phyloP scores from a whole-genome alignment of 2,113 vertebrate species.

The Bolborhynchus lineola region DNA sequence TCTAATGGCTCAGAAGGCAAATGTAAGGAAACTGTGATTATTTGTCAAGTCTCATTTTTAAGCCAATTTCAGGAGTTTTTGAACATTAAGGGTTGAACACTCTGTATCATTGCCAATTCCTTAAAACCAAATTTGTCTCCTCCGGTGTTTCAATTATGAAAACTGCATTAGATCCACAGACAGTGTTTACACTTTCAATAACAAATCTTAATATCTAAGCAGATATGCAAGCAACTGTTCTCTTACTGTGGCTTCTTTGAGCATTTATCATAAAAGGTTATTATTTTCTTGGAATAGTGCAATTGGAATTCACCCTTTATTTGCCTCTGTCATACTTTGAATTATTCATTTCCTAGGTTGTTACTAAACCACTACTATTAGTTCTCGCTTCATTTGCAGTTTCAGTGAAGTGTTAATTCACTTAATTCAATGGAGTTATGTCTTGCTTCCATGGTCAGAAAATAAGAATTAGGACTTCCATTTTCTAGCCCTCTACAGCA shows the following conservation, averaged over 20 bases:
- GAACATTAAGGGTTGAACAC: background rate
- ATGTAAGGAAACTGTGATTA: background rate
- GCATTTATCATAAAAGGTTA: background rate
- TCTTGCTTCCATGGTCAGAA: background rate
- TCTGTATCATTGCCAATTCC: background rate
- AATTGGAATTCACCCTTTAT: background rate
- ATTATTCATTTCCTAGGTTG: background rate
- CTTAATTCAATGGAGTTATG: background rate
- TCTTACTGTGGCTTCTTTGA: background rate
- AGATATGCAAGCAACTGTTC: background rate
- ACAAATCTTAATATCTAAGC: background rate
- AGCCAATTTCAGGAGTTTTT: background rate
- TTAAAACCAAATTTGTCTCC: conserved; percentile 1
- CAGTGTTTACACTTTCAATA: background rate
- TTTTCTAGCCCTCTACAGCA: background rate
- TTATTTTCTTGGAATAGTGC: background rate
- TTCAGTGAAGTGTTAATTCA: background rate
- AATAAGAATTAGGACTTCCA: background rate
- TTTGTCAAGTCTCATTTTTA: background rate
- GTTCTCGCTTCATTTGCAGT: background rate
- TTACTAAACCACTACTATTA: background rate
- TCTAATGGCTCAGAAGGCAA: background rate
- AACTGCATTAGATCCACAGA: background rate
- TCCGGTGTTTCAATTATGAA: background rate
- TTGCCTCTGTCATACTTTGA: background rate